These are phyloP conservation scores for Theonella swinhoei DNA, from an alignment of 37 sponge, comb jelly and placozoan species.

Conservation along the genomic window DNA sequence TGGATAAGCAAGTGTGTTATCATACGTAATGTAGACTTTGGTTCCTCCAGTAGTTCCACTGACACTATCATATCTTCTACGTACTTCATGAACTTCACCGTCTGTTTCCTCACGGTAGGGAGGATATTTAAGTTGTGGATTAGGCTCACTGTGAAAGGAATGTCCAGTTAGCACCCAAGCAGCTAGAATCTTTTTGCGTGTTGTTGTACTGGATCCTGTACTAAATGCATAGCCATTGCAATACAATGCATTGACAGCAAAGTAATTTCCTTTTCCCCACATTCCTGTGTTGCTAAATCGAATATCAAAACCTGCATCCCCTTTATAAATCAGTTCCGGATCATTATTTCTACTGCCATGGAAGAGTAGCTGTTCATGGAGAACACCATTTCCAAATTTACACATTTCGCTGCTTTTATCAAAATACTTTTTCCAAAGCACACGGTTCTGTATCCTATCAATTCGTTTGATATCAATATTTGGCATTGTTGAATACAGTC, in stretches of 20 bases:
- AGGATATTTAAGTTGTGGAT: slow-evolving; percentile 28
- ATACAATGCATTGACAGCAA: slow-evolving; percentile 69
- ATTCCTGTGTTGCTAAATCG: slow-evolving; percentile 40
- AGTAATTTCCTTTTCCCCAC: slow-evolving; percentile 78
- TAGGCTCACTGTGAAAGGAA: slow-evolving; percentile 14
- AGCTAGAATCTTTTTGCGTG: slow-evolving; percentile 43
- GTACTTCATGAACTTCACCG: not conserved
- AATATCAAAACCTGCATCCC: slow-evolving; percentile 66
- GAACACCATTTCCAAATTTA: not conserved
- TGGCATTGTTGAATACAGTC: slow-evolving; percentile 39
- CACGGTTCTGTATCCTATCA: slow-evolving; percentile 62
- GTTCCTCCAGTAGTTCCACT: slow-evolving; percentile 49
- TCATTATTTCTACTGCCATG: slow-evolving; percentile 55
- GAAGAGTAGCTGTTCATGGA: slow-evolving; percentile 30
- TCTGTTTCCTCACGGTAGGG: not conserved
- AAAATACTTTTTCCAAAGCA: slow-evolving; percentile 56
- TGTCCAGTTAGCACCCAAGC: slow-evolving; percentile 61
- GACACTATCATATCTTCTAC: slow-evolving; percentile 63
- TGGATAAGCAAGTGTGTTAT: slow-evolving; percentile 67
- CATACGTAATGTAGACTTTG: slow-evolving; percentile 71
- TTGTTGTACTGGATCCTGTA: not conserved
- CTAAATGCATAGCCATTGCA: slow-evolving; percentile 50
- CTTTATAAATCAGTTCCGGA: slow-evolving; percentile 51
- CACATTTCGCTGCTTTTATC: slow-evolving; percentile 22
- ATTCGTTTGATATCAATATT: slow-evolving; percentile 15